Evolutionary conservation across 2,113 vertebrate genomes (phyloP), one percentile per base, ranked within the genome.

Genomic region (Saccopteryx leptura): DNA sequence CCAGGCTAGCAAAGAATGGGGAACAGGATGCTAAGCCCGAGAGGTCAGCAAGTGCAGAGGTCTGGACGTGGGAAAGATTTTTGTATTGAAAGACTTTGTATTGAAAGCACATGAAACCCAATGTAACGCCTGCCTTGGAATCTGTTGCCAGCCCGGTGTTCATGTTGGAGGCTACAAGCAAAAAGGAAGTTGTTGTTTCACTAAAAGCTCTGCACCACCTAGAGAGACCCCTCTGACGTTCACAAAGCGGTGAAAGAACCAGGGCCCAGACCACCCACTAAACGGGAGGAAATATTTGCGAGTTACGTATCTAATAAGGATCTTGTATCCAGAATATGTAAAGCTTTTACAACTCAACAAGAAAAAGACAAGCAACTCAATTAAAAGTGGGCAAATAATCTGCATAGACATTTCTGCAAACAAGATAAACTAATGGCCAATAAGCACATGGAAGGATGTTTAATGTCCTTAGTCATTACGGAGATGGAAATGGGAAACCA

Each of bases 401-500:
- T 48, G 58, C 65, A 50, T 33, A 80, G 54, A 92, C 76, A 56
- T 87, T 87, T 94, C 21, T 54, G 52, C 74, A 52, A 79, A 93
- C 71, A 69, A 31, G 85, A 86, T 48, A 31, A 80, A 82, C 48
- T 9, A 11, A 50, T 15, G 26, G 21, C 39, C 39, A 39, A 39
- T 39, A 39, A 39, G 39, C 39, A 39, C 39, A 39, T 39, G 39
- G 39, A 39, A 76, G 71, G 48, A 71, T 56, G 17, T 46, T 75
- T 13, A 48, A 5, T 65, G 28, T 74, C 26, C 33, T 69, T 18
- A 46, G 46, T 75, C 80, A 31, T 54, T 13, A 87, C 72, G 66
- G 33, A 74, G n/a, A 46, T 83, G 39, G 39, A 39, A 39, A 39
- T 39, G 39, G 72, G 21, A 52, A 81, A 61, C n/a, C n/a, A 33